Evolutionary conservation across 2,797 vertebrate genomes (phyloP).

Genomic region (Huso huso): DNA sequence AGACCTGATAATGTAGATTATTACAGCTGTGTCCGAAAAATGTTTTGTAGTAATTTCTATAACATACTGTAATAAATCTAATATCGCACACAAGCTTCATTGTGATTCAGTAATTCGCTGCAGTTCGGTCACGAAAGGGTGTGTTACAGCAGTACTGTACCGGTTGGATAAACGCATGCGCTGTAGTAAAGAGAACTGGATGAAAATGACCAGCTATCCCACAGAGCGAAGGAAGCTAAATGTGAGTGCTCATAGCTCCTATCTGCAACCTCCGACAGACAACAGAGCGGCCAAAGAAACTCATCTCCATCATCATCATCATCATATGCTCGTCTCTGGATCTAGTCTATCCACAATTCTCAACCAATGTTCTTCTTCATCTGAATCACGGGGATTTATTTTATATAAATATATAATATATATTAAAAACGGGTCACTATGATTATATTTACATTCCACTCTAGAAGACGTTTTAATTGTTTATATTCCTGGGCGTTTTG

Average conservation of each 20-base stretch:
- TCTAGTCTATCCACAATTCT: slow-evolving; percentile 28
- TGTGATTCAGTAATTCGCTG: not conserved
- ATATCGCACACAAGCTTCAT: too few species aligned
- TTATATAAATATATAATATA: slow-evolving; percentile 29
- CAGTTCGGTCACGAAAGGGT: slow-evolving; percentile 34
- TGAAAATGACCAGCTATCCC: slow-evolving; percentile 69
- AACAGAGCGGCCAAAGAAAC: slow-evolving; percentile 39
- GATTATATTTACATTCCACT: slow-evolving; percentile 67
- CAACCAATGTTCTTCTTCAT: slow-evolving; percentile 45
- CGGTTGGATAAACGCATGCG: slow-evolving; percentile 53
- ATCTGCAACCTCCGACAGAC: slow-evolving; percentile 33
- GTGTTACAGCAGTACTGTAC: slow-evolving; percentile 27
- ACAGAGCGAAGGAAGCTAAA: slow-evolving; percentile 48
- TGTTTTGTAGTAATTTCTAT: too few species aligned
- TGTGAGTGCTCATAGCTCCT: slow-evolving; percentile 45
- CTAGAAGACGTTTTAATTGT: slow-evolving; percentile 71
- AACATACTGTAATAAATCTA: too few species aligned
- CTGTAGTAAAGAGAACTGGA: slow-evolving; percentile 45
- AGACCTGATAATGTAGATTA: too few species aligned
- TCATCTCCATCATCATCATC: slow-evolving; percentile 33
- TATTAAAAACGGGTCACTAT: slow-evolving; percentile 64
- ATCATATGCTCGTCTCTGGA: slow-evolving; percentile 26
- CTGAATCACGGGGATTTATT: slow-evolving; percentile 49
- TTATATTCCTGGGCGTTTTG: slow-evolving; percentile 70
- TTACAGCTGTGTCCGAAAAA: too few species aligned